Evolutionary conservation across 2,888 invertebrate species (phyloP).

Genomic region (Pyrgus malvae): DNA sequence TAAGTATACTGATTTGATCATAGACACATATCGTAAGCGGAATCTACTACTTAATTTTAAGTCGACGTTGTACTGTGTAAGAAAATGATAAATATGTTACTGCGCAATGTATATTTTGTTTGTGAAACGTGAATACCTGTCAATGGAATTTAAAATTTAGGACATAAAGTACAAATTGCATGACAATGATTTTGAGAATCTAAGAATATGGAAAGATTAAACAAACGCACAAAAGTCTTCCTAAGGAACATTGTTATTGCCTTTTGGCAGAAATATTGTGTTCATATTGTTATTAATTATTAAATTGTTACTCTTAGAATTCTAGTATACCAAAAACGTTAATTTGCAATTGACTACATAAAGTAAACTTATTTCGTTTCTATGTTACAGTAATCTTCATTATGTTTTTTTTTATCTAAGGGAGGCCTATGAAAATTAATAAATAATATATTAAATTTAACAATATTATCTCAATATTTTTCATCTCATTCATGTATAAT

Average conservation of each 20-base stretch:
- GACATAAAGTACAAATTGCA: conserved; percentile 6
- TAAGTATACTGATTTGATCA: conserved; percentile 1
- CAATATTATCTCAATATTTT: too few relatives aligned
- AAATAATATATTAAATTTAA: too few relatives aligned
- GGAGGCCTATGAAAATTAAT: too few relatives aligned
- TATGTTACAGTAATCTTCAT: too few relatives aligned
- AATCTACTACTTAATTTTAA: neutral
- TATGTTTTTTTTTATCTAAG: too few relatives aligned
- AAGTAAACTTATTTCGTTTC: too few relatives aligned
- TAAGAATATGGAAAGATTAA: too few relatives aligned
- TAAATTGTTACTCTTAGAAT: neutral
- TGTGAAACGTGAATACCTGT: neutral
- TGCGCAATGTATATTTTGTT: neutral
- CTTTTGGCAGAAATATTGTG: conserved; percentile 8
- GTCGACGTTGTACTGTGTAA: neutral
- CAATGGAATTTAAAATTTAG: neutral
- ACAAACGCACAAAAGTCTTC: conserved; percentile 30
- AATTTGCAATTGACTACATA: too few relatives aligned
- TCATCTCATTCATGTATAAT: too few relatives aligned
- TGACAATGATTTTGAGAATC: neutral
- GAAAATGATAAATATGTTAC: neutral
- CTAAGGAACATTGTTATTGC: conserved; percentile 19
- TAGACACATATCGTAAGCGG: conserved; percentile 10
- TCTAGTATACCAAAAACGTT: too few relatives aligned
- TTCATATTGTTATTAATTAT: conserved; percentile 6